Conservation (phyloP, 2,113 vertebrate genomes). For the Psephotus haematonotus region DNA sequence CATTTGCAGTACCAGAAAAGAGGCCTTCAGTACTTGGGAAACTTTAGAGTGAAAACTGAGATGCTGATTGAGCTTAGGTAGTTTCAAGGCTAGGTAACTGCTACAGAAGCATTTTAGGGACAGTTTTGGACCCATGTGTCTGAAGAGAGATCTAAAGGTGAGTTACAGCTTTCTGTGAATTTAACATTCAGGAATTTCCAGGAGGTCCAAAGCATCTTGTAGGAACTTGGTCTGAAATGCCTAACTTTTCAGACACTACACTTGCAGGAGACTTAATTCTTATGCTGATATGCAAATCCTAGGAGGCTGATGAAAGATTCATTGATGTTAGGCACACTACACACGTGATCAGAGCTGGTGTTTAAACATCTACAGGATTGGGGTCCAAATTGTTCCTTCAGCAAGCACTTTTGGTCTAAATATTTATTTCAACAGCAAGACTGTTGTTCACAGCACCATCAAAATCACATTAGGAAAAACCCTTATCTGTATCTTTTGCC, state of each 20-base stretch:
- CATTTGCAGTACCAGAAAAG: not conserved
- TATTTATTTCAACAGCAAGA: not conserved
- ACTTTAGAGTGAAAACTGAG: not conserved
- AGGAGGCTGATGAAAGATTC: not conserved
- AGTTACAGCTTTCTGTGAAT: not conserved
- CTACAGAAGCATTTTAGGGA: not conserved
- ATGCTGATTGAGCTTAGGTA: not conserved
- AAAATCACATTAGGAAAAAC: not conserved
- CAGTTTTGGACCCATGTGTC: not conserved
- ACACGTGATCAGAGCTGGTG: not conserved
- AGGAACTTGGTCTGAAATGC: not conserved
- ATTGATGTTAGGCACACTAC: not conserved
- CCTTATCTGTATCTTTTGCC: not conserved
- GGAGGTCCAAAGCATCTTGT: not conserved
- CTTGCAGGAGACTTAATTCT: not conserved
- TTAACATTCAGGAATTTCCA: not conserved
- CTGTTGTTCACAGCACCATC: not conserved
- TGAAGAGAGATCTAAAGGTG: not conserved
- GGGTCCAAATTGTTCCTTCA: not conserved
- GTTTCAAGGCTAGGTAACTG: not conserved
- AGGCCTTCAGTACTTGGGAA: not conserved
- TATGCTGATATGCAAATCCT: not conserved
- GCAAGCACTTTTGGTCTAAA: not conserved
- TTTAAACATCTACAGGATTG: not conserved
- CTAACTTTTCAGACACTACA: not conserved